Evolutionary conservation across 2,113 vertebrate species (phyloP), one percentile per base, ranked within the genome.

Genomic region (Microcebus tavaratra): DNA sequence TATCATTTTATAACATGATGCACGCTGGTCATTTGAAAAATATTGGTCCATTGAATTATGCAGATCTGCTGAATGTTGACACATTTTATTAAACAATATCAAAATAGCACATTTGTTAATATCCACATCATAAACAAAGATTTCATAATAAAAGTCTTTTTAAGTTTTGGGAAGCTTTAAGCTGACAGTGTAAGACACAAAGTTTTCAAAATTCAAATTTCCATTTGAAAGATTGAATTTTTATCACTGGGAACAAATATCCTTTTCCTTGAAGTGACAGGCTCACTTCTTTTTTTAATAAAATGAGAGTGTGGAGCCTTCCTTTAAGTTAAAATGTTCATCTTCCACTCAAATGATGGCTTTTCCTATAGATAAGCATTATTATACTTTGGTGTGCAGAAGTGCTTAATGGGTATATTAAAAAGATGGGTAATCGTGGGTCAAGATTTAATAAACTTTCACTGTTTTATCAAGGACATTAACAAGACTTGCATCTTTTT

Each of bases 151-250:
- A 65, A 83, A 82, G 25, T 87, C 12, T 29, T 94, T 81, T 34
- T 13, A 73, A 93, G 34, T 68, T 83, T 73, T 15, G 42, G 31
- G 20, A 95, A 91, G 76, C 20, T 79, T 91, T 27, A 53, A 76
- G 20, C 9, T 76, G 11, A 96, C 20, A 83, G 48, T 34, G 25
- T 36, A 81, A 63, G 65, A 67, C 21, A 50, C 2, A 82, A 65
- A 87, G 36, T 94, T 83, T 48, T 76, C 18, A 59, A 80, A 87
- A 53, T 92, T 82, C 31, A 9, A 68, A 78, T 88, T 89, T 78
- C 83, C 39, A 29, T 73, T 94, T 82, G 88, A 92, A 96, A 90
- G 42, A 15, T 57, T 96, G 34, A 59, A 61, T 88, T 73, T 73
- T 76, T 93, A 93, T 48, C 53, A 57, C 53, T 93, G 25, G 11